phyloP scores from a whole-genome alignment of 2,888 invertebrate genomes.

The Campopleginae sp. region DNA sequence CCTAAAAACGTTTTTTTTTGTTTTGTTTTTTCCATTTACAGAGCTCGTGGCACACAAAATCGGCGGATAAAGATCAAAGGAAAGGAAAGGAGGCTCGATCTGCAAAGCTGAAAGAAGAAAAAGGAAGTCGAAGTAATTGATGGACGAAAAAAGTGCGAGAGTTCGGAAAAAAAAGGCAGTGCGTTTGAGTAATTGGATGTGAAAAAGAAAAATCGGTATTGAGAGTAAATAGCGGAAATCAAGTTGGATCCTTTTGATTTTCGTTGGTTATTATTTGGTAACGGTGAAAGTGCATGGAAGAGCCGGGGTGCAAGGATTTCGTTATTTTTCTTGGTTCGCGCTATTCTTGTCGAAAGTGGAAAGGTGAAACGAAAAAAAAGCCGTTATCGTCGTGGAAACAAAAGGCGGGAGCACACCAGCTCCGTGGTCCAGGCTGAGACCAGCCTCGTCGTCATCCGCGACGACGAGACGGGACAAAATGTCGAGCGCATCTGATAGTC shows the following conservation, averaged over 20 bases:
- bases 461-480: slow-evolving; percentile 75
- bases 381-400: slow-evolving; percentile 59
- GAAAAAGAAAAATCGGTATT: not conserved
- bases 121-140: slow-evolving; percentile 16
- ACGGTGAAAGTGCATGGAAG: slow-evolving; percentile 62
- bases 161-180: slow-evolving; percentile 35
- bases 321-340: slow-evolving; percentile 54
- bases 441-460: slow-evolving; percentile 64
- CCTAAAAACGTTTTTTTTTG: slow-evolving; percentile 16
- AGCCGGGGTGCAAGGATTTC: slow-evolving; percentile 43
- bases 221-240: not conserved
- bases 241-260: slow-evolving; percentile 18
- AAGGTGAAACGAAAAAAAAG: slow-evolving; percentile 31
- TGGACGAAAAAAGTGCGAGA: slow-evolving; percentile 53
- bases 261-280: slow-evolving; percentile 30
- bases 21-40: slow-evolving; percentile 32
- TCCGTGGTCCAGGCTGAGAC: slow-evolving; percentile 72
- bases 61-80: slow-evolving; percentile 56
- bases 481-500: slow-evolving; percentile 81
- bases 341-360: slow-evolving; percentile 28
- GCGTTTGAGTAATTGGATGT: slow-evolving; percentile 43
- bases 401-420: slow-evolving; percentile 78
- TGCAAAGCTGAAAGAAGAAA: slow-evolving; percentile 32
- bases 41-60: slow-evolving; percentile 53
- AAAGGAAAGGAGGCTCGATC: slow-evolving; percentile 35